Conservation (phyloP, 2,797 vertebrate genomes). For the Amniataba percoides region DNA sequence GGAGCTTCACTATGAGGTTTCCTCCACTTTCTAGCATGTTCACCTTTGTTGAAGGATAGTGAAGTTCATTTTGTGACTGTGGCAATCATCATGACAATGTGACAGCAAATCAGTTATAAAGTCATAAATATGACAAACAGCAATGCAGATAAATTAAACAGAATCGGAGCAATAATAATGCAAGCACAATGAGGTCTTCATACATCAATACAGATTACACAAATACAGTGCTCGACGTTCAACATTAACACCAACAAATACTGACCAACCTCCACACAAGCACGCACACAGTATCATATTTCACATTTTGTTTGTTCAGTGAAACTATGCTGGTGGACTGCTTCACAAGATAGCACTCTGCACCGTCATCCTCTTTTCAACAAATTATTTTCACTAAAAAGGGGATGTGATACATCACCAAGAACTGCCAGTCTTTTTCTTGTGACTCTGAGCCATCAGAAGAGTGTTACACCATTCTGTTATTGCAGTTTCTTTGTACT, state of each 20-base stretch:
- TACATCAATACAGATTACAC: neutral
- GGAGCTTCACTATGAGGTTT: neutral
- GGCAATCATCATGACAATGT: neutral
- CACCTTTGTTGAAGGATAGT: neutral
- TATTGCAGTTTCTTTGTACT: neutral
- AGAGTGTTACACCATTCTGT: conserved; percentile 21
- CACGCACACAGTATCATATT: neutral
- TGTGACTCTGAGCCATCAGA: conserved; percentile 19
- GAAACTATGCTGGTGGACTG: neutral
- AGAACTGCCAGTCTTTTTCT: neutral
- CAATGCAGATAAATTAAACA: neutral
- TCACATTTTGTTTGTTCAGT: conserved; percentile 11
- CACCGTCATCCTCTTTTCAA: neutral
- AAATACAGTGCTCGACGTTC: neutral
- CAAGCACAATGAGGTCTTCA: neutral
- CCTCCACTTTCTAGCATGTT: neutral
- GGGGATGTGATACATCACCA: conserved; percentile 16
- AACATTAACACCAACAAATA: neutral
- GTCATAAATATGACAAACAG: neutral
- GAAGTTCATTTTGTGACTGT: neutral
- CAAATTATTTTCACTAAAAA: conserved; percentile 11
- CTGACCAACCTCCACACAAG: neutral
- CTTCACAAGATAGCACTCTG: neutral
- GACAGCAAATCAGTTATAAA: neutral
- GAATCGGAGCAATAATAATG: neutral